Evolutionary conservation across 2,888 invertebrate species (phyloP).

Genomic region (Thera obeliscata): DNA sequence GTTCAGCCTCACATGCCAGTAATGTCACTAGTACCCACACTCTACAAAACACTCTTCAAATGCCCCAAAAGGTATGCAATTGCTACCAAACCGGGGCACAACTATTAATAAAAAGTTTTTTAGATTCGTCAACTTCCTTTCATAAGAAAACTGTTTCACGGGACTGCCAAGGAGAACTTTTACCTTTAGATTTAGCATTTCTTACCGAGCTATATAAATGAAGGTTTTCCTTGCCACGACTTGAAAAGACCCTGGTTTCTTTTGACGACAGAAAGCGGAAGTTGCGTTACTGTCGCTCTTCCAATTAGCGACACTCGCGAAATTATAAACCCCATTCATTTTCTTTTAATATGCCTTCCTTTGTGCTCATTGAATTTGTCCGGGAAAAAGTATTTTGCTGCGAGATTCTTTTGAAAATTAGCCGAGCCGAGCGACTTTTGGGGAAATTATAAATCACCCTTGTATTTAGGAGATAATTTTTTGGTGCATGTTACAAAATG

Average conservation of each 20-base stretch:
- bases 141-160: too few species aligned
- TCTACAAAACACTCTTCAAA: too few species aligned
- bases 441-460: slow-evolving; percentile 67
- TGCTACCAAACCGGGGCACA: too few species aligned
- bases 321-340: slow-evolving; percentile 57
- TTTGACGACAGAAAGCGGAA: slow-evolving; percentile 36
- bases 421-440: slow-evolving; percentile 54
- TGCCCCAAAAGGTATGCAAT: too few species aligned
- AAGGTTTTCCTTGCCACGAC: slow-evolving; percentile 3
- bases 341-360: slow-evolving; percentile 56
- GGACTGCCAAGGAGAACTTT: neutral
- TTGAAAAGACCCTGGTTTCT: slow-evolving; percentile 18
- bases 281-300: slow-evolving; percentile 54
- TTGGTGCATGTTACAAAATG: slow-evolving; percentile 25
- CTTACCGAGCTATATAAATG: neutral
- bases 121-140: too few species aligned
- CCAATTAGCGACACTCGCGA: slow-evolving; percentile 59
- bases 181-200: neutral
- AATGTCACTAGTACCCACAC: too few species aligned
- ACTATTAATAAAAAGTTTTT: too few species aligned
- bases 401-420: slow-evolving; percentile 68
- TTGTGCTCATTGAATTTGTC: slow-evolving; percentile 48
- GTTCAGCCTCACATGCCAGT: too few species aligned
- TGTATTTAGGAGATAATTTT: slow-evolving; percentile 47
- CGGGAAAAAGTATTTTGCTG: slow-evolving; percentile 57